A percentile compares a stretch with the other conserved stretches of the same genome.
Evolutionary conservation across 2,113 vertebrate species (phyloP).

Genomic region (Perca fluviatilis): DNA sequence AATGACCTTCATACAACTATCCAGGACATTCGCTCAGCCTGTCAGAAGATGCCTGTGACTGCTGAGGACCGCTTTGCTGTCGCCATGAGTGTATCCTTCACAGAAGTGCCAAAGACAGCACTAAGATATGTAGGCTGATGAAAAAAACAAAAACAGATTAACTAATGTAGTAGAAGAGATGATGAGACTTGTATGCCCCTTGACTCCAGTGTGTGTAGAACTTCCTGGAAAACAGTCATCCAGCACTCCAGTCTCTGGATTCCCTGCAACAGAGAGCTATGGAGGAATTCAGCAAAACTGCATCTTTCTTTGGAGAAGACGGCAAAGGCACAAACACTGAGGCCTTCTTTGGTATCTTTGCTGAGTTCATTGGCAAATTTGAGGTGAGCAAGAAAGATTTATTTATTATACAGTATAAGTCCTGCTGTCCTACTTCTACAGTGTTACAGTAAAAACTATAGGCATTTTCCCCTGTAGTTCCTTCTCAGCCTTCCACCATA

Average conservation of each 20-base stretch:
- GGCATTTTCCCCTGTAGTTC: neutral
- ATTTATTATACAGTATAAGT: neutral
- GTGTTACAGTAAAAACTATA: neutral
- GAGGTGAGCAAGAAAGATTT: slow-evolving; percentile 86
- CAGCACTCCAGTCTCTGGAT: slow-evolving; percentile 90
- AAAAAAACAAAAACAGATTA: neutral
- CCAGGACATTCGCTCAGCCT: slow-evolving; percentile 92
- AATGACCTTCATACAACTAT: slow-evolving; percentile 92
- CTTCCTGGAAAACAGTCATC: slow-evolving; percentile 95
- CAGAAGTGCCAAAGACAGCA: neutral
- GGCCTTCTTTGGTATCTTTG: slow-evolving; percentile 96
- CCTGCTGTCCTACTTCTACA: neutral
- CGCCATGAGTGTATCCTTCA: slow-evolving; percentile 95
- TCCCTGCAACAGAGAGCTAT: slow-evolving; percentile 92
- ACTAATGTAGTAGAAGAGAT: neutral
- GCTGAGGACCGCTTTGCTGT: slow-evolving; percentile 92
- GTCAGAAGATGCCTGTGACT: slow-evolving; percentile 90
- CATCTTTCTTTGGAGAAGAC: slow-evolving; percentile 96
- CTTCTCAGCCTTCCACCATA: neutral
- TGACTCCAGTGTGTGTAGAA: slow-evolving; percentile 85
- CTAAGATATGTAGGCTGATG: neutral
- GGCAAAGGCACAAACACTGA: slow-evolving; percentile 91
- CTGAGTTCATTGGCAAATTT: slow-evolving; percentile 95
- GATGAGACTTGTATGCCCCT: slow-evolving; percentile 68
- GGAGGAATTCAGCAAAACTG: slow-evolving; percentile 92